Conservation (phyloP, 1,140 invertebrate genomes). For the Nautilus pompilius region DNA sequence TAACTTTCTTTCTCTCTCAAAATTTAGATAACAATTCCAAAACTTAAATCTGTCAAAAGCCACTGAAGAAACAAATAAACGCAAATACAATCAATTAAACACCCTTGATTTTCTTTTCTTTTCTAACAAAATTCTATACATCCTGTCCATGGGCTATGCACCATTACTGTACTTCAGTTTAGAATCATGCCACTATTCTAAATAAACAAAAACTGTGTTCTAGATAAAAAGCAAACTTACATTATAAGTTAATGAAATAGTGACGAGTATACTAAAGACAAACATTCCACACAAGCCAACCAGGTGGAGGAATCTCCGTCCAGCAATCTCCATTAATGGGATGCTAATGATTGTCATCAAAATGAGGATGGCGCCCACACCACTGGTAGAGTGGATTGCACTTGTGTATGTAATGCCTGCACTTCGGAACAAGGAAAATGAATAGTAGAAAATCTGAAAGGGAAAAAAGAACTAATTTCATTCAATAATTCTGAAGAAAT, state of each 20-base stretch:
- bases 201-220: neutral
- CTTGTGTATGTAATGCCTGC: conserved; percentile 63
- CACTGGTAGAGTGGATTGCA: conserved; percentile 78
- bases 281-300: conserved; percentile 74
- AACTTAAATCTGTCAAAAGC: neutral
- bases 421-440: conserved; percentile 73
- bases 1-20: too few species aligned
- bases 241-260: conserved; percentile 75
- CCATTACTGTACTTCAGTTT: neutral
- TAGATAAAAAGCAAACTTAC: conserved; percentile 56
- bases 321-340: conserved; percentile 60
- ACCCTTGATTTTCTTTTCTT: neutral
- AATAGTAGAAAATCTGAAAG: conserved; percentile 74
- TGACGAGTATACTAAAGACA: conserved; percentile 93
- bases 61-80: neutral
- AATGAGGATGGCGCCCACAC: conserved; percentile 62
- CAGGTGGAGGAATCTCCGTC: conserved; percentile 75
- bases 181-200: neutral
- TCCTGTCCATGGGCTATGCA: too few species aligned
- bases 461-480: neutral
- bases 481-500: too few species aligned
- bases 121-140: too few species aligned
- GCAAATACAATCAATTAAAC: neutral
- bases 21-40: too few species aligned
- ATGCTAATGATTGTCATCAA: conserved; percentile 52